Evolutionary conservation across 2,797 vertebrate species (phyloP).

Genomic region (Garrulus glandarius): DNA sequence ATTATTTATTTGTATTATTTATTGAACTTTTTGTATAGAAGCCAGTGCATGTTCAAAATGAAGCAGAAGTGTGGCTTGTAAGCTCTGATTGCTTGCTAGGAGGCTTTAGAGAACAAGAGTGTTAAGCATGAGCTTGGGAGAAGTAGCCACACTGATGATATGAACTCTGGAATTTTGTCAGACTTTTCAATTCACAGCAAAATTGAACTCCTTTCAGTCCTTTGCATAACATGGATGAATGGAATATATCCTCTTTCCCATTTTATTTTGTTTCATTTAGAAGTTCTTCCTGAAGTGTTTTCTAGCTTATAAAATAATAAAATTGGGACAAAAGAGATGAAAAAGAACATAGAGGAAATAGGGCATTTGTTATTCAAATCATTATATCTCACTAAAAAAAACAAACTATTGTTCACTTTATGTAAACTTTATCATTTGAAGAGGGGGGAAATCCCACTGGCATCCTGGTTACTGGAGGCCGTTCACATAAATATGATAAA

Average conservation of each 20-base stretch:
- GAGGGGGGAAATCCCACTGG: not conserved
- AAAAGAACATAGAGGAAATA: not conserved
- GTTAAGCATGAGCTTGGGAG: not conserved
- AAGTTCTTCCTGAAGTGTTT: not conserved
- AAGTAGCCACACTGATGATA: not conserved
- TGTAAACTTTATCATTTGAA: not conserved
- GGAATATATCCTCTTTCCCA: not conserved
- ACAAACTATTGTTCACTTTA: not conserved
- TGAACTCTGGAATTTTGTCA: not conserved
- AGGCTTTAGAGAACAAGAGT: not conserved
- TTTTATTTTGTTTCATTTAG: not conserved
- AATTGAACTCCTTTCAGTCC: not conserved
- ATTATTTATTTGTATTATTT: not conserved
- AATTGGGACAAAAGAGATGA: not conserved
- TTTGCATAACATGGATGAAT: not conserved
- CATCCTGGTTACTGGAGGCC: not conserved
- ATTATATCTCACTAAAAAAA: not conserved
- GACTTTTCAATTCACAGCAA: not conserved
- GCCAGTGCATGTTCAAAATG: not conserved
- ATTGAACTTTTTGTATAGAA: not conserved
- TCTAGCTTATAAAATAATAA: not conserved
- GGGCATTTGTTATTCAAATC: not conserved
- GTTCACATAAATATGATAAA: not conserved
- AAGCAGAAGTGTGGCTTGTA: not conserved
- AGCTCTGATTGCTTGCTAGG: not conserved